A percentile compares a stretch with the other conserved stretches of the same genome.
Evolutionary conservation across 2,797 vertebrate genomes (phyloP).

Genomic region (Parotocinclus haroldoi): DNA sequence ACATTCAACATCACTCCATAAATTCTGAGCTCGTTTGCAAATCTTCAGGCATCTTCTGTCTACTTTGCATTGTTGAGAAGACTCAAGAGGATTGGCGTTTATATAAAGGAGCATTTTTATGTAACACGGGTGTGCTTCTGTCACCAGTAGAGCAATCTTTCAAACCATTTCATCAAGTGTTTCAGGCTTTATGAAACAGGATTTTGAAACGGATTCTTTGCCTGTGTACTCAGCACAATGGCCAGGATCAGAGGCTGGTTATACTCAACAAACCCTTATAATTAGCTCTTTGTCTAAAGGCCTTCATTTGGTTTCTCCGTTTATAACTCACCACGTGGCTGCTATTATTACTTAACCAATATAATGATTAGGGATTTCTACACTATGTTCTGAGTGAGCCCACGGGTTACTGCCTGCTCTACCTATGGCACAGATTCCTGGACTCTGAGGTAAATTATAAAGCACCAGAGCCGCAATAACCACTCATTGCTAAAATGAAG

Average conservation of each 20-base stretch:
- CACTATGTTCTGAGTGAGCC: constrained; percentile 19
- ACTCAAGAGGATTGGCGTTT: no score
- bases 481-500: constrained; percentile 45
- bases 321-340: constrained; percentile 63
- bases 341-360: constrained; percentile 33
- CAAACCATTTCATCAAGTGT: neutral
- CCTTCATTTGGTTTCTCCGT: constrained; percentile 67
- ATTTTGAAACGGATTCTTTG: constrained; percentile 13
- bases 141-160: no score
- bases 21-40: no score
- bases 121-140: neutral
- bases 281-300: constrained; percentile 70
- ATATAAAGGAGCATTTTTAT: neutral
- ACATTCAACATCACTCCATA: no score
- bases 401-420: neutral
- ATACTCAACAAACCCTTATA: constrained; percentile 57
- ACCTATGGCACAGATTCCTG: constrained; percentile 16
- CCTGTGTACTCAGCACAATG: constrained; percentile 38
- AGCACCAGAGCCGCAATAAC: constrained; percentile 28
- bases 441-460: constrained; percentile 15
- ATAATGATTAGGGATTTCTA: constrained; percentile 35
- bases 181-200: constrained; percentile 13
- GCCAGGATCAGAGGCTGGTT: constrained; percentile 48
- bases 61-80: neutral
- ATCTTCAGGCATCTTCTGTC: neutral